These are phyloP conservation scores for Ectemnius cavifrons DNA, from an alignment of 2,888 invertebrate species.

Conservation along the genomic window DNA sequence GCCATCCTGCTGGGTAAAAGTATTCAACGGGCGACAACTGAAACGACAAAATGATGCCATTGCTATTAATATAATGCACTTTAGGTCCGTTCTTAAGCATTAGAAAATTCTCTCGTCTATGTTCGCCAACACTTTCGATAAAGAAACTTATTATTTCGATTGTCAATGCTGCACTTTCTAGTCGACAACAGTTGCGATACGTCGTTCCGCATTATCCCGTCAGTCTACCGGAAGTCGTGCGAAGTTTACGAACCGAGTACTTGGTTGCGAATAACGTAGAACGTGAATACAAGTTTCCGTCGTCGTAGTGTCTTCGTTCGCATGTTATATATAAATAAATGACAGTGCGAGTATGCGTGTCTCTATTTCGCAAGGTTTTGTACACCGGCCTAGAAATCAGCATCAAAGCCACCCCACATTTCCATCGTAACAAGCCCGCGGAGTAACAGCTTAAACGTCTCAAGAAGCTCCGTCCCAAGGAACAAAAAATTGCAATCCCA, in stretches of 20 bases:
- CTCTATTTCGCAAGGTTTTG: constrained; percentile 20
- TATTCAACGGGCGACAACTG: constrained; percentile 24
- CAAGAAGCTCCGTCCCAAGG: constrained; percentile 6
- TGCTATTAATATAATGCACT: constrained; percentile 57
- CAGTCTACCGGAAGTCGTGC: constrained; percentile 27
- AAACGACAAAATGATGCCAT: constrained; percentile 37
- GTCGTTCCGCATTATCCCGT: constrained; percentile 35
- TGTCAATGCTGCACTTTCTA: constrained; percentile 78
- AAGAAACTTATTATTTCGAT: constrained; percentile 72
- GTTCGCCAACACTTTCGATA: constrained; percentile 49
- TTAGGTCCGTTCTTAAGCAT: constrained; percentile 59
- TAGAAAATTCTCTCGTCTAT: constrained; percentile 51
- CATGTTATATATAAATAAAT: constrained; percentile 31
- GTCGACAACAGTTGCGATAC: constrained; percentile 45
- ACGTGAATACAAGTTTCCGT: constrained; percentile 12
- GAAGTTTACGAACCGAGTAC: constrained; percentile 31
- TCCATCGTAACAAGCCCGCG: constrained; percentile 1
- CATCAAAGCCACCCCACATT: neutral
- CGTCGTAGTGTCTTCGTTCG: neutral
- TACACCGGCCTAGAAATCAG: constrained; percentile 13
- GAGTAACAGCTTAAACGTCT: neutral
- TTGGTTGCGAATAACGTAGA: constrained; percentile 22
- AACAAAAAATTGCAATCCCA: neutral
- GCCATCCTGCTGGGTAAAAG: neutral
- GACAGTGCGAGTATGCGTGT: constrained; percentile 24